These are phyloP conservation scores for Paradoxurus hermaphroditus DNA, from an alignment of 2,113 vertebrate species.

Conservation along the genomic window DNA sequence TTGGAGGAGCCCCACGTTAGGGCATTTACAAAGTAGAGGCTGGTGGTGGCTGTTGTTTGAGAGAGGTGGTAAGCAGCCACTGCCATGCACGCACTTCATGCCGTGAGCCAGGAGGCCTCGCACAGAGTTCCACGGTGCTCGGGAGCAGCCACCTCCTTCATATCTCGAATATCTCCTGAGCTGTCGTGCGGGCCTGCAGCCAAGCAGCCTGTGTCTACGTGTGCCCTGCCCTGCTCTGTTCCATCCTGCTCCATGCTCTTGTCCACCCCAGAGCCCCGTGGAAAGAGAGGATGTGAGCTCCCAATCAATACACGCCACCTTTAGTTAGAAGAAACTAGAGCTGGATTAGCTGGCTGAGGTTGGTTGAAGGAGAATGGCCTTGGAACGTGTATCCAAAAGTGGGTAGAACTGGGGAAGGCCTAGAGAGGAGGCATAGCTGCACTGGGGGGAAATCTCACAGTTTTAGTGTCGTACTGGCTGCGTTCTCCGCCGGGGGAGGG, in stretches of 20 bases:
- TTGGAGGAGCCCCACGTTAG: background rate
- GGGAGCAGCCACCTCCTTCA: too few relatives aligned
- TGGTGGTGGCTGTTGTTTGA: background rate
- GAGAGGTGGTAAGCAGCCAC: background rate
- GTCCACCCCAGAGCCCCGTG: background rate
- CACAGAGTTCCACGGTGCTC: background rate
- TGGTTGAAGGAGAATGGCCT: background rate
- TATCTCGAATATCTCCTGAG: too few relatives aligned
- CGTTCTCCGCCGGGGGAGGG: background rate
- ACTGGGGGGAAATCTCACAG: background rate
- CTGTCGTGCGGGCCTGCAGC: rapidly evolving
- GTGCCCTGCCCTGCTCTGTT: too few relatives aligned
- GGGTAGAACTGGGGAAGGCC: background rate
- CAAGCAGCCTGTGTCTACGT: rapidly evolving
- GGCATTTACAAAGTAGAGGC: background rate
- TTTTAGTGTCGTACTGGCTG: background rate
- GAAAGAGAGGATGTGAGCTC: background rate
- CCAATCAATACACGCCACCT: background rate
- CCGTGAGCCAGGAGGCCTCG: background rate
- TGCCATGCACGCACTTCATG: background rate
- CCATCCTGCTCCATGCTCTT: background rate
- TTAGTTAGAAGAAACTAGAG: background rate
- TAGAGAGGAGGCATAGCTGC: background rate
- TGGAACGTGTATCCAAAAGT: background rate
- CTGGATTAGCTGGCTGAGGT: background rate